These are phyloP conservation scores for Oreohelix idahoensis DNA, from an alignment of 1,140 invertebrate species.

Conservation along the genomic window DNA sequence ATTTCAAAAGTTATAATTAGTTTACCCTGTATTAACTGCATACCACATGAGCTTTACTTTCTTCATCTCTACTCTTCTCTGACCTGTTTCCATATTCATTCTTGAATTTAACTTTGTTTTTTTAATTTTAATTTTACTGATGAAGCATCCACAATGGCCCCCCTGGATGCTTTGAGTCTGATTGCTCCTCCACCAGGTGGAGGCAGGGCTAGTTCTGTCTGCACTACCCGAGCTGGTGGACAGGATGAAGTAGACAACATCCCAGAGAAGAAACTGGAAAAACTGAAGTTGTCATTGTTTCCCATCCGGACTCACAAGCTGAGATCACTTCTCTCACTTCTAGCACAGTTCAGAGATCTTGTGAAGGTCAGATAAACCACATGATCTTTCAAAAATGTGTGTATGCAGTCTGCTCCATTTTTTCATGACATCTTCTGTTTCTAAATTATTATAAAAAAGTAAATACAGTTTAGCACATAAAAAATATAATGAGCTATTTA, in stretches of 20 bases:
- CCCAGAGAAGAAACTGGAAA: slow-evolving; percentile 39
- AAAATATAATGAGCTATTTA: too few relatives aligned
- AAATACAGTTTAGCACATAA: too few relatives aligned
- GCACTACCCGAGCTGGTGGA: slow-evolving; percentile 18
- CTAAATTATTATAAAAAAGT: too few relatives aligned
- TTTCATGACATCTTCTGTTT: too few relatives aligned
- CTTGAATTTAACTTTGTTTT: background rate
- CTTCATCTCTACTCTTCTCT: too few relatives aligned
- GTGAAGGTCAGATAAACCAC: slow-evolving; percentile 46
- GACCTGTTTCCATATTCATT: too few relatives aligned
- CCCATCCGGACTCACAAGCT: slow-evolving; percentile 70
- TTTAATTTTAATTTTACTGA: too few relatives aligned
- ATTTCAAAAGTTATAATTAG: too few relatives aligned
- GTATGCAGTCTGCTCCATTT: too few relatives aligned
- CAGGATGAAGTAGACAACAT: slow-evolving; percentile 41
- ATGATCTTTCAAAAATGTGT: too few relatives aligned
- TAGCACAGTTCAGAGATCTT: slow-evolving; percentile 67
- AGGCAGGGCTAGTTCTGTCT: background rate
- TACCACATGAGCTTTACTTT: too few relatives aligned
- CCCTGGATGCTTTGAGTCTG: slow-evolving; percentile 68
- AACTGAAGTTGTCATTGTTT: slow-evolving; percentile 65
- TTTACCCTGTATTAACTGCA: too few relatives aligned
- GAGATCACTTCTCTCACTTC: slow-evolving; percentile 58
- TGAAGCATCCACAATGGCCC: slow-evolving; percentile 40
- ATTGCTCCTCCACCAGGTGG: slow-evolving; percentile 48